A percentile compares a stretch with the other conserved stretches of the same genome.
Conservation (phyloP, 2,113 vertebrate species). For the Misgurnus mizolepis region DNA sequence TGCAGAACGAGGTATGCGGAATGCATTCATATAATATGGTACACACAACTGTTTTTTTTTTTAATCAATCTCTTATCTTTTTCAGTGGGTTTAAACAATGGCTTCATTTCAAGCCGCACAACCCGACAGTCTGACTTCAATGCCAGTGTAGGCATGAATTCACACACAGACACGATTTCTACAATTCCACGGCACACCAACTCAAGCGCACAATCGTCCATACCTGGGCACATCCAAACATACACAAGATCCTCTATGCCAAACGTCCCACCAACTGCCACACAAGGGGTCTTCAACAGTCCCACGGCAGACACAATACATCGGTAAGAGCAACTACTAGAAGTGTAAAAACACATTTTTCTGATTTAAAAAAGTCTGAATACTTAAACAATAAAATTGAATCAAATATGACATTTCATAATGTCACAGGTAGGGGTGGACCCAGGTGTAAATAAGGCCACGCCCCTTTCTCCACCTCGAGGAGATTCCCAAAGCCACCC, state of each 20-base stretch:
- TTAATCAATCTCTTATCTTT: constrained; percentile 67
- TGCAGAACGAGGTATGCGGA: constrained; percentile 90
- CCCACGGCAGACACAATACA: background rate
- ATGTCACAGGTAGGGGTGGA: too few species aligned
- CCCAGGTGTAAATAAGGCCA: too few species aligned
- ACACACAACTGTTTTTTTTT: background rate
- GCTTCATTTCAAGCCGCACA: constrained; percentile 91
- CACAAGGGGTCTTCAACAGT: constrained; percentile 1
- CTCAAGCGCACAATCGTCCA: constrained; percentile 46
- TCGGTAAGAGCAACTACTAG: constrained; percentile 3
- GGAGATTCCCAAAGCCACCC: too few species aligned
- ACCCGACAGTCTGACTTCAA: constrained; percentile 96
- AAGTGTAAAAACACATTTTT: background rate
- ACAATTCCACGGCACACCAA: too few species aligned
- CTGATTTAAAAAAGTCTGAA: too few species aligned
- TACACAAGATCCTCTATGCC: background rate
- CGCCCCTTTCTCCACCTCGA: too few species aligned
- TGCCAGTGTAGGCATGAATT: constrained; percentile 94
- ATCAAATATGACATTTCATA: too few species aligned
- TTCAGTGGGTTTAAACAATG: constrained; percentile 95
- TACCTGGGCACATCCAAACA: constrained; percentile 10
- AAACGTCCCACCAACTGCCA: background rate
- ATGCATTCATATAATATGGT: constrained; percentile 68
- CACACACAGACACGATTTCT: too few species aligned
- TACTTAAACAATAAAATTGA: too few species aligned